A percentile compares a stretch with the other conserved stretches of the same genome.
Evolutionary conservation across 2,888 invertebrate genomes (phyloP).

Genomic region (Steromphala cineraria): DNA sequence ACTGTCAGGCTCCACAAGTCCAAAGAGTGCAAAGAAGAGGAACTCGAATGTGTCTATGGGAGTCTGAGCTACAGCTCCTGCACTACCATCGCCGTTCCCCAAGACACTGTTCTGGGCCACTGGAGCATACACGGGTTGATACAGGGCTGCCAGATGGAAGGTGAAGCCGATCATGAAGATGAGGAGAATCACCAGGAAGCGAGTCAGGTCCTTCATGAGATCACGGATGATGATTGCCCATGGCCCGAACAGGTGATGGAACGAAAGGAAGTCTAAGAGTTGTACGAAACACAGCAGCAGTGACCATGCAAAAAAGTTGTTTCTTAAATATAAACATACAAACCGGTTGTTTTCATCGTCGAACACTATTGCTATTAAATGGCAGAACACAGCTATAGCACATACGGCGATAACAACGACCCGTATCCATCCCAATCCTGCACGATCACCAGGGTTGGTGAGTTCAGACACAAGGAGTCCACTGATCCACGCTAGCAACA

Average conservation of each 20-base stretch:
- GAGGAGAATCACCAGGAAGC: conserved; percentile 96
- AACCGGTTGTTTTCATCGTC: conserved; percentile 80
- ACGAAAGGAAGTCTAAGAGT: conserved; percentile 94
- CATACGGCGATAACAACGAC: conserved; percentile 85
- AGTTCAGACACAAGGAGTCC: conserved; percentile 96
- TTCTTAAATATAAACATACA: conserved; percentile 87
- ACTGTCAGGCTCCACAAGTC: conserved; percentile 84
- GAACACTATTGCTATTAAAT: conserved; percentile 83
- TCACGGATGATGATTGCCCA: conserved; percentile 99
- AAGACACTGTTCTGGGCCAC: conserved; percentile 40
- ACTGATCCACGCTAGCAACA: conserved; percentile 94
- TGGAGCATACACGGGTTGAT: conserved; percentile 83
- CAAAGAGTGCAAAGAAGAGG: conserved; percentile 98
- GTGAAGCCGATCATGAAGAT: conserved; percentile 99
- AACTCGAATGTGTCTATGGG: conserved; percentile 91
- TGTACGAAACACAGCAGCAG: conserved; percentile 97
- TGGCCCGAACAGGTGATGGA: conserved; percentile 99
- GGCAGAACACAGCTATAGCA: conserved; percentile 80
- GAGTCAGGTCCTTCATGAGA: conserved; percentile 85
- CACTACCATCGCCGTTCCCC: conserved; percentile 60
- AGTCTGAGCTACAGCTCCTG: conserved; percentile 49
- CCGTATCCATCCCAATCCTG: conserved; percentile 90
- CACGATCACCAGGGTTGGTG: conserved; percentile 97
- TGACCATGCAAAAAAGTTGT: conserved; percentile 96
- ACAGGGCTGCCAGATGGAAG: conserved; percentile 90